A percentile compares a stretch with the other conserved stretches of the same genome.
Evolutionary conservation across 1,140 invertebrate species (phyloP).

Genomic region (Penaeus chinensis): DNA sequence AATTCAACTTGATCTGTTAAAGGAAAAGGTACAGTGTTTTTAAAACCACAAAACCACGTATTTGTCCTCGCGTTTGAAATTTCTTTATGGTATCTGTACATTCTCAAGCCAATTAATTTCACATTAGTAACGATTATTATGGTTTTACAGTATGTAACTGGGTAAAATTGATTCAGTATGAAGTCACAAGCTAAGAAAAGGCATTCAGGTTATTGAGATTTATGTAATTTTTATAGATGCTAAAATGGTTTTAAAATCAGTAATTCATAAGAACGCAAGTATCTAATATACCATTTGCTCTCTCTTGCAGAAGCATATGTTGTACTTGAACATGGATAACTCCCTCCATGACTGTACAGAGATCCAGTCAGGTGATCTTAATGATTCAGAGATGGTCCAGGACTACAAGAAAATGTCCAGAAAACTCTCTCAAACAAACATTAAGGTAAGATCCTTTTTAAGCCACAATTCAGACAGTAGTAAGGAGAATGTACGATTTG

Average conservation of each 20-base stretch:
- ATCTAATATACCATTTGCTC: slow-evolving; percentile 24
- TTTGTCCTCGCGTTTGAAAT: too few species aligned
- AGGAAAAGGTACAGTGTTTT: slow-evolving; percentile 66
- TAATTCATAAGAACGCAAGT: background rate
- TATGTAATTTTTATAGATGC: background rate
- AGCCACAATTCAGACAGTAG: background rate
- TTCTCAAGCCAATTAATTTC: too few species aligned
- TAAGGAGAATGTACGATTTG: background rate
- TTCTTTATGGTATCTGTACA: too few species aligned
- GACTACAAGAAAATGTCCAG: slow-evolving; percentile 81
- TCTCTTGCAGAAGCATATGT: slow-evolving; percentile 76
- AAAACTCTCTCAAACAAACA: slow-evolving; percentile 67
- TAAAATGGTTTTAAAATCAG: background rate
- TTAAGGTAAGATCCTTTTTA: slow-evolving; percentile 65
- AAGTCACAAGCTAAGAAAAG: too few species aligned
- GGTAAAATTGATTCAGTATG: too few species aligned
- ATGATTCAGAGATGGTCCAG: slow-evolving; percentile 81
- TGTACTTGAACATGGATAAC: slow-evolving; percentile 81
- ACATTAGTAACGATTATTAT: too few species aligned
- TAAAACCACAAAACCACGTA: too few species aligned
- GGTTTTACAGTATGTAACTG: too few species aligned
- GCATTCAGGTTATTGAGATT: background rate
- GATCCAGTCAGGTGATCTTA: slow-evolving; percentile 76
- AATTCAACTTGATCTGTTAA: slow-evolving; percentile 70
- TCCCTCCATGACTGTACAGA: slow-evolving; percentile 83